Percentiles rank a stretch among this genome's conserved stretches.
These are phyloP conservation scores for Gallinago stenura DNA, from an alignment of 2,797 vertebrate genomes.

Conservation along the genomic window DNA sequence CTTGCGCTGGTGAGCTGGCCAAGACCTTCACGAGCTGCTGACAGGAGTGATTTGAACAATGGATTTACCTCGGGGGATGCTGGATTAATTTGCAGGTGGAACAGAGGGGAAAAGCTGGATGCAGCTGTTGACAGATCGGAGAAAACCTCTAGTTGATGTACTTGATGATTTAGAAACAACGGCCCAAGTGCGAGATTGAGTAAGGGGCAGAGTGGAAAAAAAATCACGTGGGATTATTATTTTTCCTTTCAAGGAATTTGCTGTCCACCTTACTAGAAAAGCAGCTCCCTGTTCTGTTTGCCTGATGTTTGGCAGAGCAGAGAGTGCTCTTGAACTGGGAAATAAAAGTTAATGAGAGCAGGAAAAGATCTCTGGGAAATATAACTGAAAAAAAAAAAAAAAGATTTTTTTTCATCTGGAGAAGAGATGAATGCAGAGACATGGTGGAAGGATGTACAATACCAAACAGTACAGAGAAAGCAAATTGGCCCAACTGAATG, in stretches of 20 bases:
- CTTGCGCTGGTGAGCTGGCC: not conserved
- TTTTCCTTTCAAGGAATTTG: conserved; percentile 13
- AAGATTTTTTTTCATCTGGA: not conserved
- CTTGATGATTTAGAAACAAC: conserved; percentile 10
- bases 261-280: not conserved
- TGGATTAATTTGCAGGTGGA: not conserved
- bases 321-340: not conserved
- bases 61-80: not conserved
- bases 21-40: conserved; percentile 24
- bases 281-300: not conserved
- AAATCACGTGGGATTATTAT: not conserved
- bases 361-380: not conserved
- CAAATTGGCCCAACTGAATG: not conserved
- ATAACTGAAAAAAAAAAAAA: not conserved
- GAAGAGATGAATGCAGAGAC: not conserved
- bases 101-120: not conserved
- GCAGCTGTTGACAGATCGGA: not conserved
- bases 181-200: not conserved
- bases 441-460: not conserved
- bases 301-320: conserved; percentile 17
- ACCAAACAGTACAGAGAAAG: not conserved
- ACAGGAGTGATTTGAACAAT: conserved; percentile 8
- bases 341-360: conserved; percentile 33
- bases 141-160: not conserved
- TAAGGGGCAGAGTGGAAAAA: not conserved